These are phyloP conservation scores for Andricus grossulariae DNA, from an alignment of 1,140 invertebrate genomes.

Conservation along the genomic window DNA sequence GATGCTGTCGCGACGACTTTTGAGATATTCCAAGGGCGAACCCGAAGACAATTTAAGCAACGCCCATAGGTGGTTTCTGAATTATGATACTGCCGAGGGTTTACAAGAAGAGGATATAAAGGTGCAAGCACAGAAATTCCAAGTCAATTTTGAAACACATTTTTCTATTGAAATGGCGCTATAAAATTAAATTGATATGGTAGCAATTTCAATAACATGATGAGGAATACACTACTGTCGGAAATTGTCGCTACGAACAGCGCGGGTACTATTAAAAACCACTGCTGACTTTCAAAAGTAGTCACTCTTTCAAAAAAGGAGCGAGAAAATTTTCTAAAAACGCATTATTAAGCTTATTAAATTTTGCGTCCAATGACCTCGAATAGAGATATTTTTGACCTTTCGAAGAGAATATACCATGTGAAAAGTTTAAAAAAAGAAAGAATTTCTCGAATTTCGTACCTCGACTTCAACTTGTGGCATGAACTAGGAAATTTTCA, in stretches of 20 bases:
- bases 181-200: not conserved
- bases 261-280: no score
- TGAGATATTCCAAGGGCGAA: conserved; percentile 5
- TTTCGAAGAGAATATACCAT: no score
- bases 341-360: not conserved
- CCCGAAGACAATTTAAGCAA: conserved; percentile 3
- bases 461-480: no score
- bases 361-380: not conserved
- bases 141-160: not conserved
- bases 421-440: not conserved
- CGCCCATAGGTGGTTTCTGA: not conserved
- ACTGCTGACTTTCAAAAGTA: no score
- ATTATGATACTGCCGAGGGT: not conserved
- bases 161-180: not conserved
- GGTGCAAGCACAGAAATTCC: not conserved
- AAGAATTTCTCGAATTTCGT: no score
- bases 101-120: not conserved
- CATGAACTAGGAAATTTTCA: no score
- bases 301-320: no score
- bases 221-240: not conserved
- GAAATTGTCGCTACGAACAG: no score
- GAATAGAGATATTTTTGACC: no score
- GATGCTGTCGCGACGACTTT: not conserved
- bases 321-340: no score
- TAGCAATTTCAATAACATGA: not conserved